Evolutionary conservation across 2,797 vertebrate species (phyloP).

Genomic region (Telmatherina bonti): DNA sequence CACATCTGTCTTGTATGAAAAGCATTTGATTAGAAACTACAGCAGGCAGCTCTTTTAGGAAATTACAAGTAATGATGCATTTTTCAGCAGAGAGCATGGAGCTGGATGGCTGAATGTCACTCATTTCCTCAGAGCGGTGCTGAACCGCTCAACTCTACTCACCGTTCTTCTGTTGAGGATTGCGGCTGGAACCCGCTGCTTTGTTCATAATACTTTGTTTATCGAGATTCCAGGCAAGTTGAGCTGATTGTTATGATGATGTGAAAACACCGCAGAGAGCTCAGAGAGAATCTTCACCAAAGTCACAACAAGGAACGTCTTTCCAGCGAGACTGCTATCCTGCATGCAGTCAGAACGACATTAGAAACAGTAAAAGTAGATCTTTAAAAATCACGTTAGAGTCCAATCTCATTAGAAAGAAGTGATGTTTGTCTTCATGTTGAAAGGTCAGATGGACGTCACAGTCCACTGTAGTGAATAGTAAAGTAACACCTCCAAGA

Average conservation of each 20-base stretch:
- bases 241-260: not conserved
- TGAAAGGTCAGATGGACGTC: too few species aligned
- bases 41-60: not conserved
- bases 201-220: too few species aligned
- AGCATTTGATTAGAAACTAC: not conserved
- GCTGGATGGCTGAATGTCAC: not conserved
- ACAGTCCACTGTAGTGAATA: too few species aligned
- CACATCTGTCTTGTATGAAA: not conserved
- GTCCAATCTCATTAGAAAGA: too few species aligned
- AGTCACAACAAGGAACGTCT: not conserved
- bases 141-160: not conserved
- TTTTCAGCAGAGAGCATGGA: not conserved
- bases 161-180: too few species aligned
- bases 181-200: too few species aligned
- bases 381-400: not conserved
- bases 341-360: not conserved
- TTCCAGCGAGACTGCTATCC: too few species aligned
- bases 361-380: not conserved
- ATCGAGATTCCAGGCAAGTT: not conserved
- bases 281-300: not conserved
- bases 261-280: not conserved
- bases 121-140: not conserved
- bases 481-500: too few species aligned
- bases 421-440: too few species aligned
- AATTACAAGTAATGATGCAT: not conserved